Conservation (phyloP, 2,888 invertebrate species). For the Drosophila phalerata region DNA sequence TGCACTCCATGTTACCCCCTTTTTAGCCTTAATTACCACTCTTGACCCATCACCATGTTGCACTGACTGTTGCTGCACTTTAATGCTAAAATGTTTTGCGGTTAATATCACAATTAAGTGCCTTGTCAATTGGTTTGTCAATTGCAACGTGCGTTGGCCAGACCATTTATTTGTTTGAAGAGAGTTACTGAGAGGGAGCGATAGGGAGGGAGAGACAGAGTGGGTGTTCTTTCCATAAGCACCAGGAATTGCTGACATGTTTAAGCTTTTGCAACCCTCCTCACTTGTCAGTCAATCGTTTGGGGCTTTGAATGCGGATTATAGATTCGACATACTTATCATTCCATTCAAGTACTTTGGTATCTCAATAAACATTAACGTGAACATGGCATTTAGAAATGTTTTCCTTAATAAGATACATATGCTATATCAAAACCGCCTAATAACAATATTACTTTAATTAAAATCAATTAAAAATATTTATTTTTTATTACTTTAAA, state of each 20-base stretch:
- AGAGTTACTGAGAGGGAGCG: background rate
- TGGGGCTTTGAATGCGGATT: background rate
- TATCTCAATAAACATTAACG: too few relatives aligned
- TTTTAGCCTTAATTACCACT: background rate
- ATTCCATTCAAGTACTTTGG: background rate
- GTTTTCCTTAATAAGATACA: too few relatives aligned
- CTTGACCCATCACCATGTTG: slow-evolving; percentile 1
- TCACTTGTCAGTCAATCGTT: slow-evolving; percentile 1
- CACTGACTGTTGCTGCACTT: slow-evolving; percentile 20
- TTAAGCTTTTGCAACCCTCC: slow-evolving; percentile 1
- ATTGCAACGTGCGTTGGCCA: slow-evolving; percentile 33
- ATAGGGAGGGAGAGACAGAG: background rate
- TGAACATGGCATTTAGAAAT: too few relatives aligned
- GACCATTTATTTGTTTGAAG: slow-evolving; percentile 1
- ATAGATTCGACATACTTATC: background rate
- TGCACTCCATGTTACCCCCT: background rate
- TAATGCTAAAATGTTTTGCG: slow-evolving; percentile 57
- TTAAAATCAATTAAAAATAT: too few relatives aligned
- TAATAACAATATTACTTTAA: background rate
- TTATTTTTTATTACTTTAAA: too few relatives aligned
- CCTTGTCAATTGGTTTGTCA: slow-evolving; percentile 75
- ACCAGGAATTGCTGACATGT: slow-evolving; percentile 9
- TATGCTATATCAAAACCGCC: background rate
- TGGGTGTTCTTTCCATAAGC: background rate
- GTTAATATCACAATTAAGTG: slow-evolving; percentile 72